Evolutionary conservation across 2,113 vertebrate genomes (phyloP).

Genomic region (Ophiodon elongatus): DNA sequence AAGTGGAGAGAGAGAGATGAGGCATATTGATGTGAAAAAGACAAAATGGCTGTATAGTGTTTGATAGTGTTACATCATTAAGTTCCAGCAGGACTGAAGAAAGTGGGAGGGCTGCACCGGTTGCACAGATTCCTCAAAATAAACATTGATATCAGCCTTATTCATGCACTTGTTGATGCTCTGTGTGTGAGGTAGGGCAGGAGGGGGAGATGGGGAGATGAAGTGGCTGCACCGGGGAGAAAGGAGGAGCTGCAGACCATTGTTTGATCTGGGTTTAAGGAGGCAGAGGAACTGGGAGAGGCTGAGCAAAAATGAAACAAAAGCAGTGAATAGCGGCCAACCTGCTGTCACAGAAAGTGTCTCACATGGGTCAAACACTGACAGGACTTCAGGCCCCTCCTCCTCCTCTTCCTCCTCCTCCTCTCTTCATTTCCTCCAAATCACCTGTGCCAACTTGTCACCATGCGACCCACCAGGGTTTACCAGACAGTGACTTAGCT

Average conservation of each 20-base stretch:
- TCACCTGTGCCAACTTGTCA: conserved; percentile 57
- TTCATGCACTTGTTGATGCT: conserved; percentile 43
- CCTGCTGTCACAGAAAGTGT: neutral
- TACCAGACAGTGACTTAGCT: conserved; percentile 30
- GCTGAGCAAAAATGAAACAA: neutral
- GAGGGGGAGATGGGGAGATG: conserved; percentile 33
- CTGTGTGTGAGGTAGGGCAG: neutral
- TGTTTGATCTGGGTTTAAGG: conserved; percentile 47
- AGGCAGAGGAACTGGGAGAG: conserved; percentile 45
- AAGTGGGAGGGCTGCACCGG: conserved; percentile 14
- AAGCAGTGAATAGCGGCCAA: neutral
- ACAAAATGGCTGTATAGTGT: conserved; percentile 32
- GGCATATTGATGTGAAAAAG: conserved; percentile 4
- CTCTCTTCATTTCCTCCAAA: neutral
- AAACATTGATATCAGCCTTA: conserved; percentile 15
- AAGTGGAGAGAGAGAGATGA: neutral
- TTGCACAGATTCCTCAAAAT: conserved; percentile 29
- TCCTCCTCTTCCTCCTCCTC: neutral
- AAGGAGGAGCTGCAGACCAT: conserved; percentile 43
- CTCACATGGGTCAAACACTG: conserved; percentile 15
- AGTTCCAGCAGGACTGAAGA: conserved; percentile 2
- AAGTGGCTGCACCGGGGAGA: conserved; percentile 47
- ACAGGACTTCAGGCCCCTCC: conserved; percentile 16
- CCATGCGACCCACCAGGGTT: conserved; percentile 40
- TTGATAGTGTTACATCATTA: conserved; percentile 28